A percentile compares a stretch with the other conserved stretches of the same genome.
Evolutionary conservation across 2,113 vertebrate genomes (phyloP).

Genomic region (Erinaceus europaeus): DNA sequence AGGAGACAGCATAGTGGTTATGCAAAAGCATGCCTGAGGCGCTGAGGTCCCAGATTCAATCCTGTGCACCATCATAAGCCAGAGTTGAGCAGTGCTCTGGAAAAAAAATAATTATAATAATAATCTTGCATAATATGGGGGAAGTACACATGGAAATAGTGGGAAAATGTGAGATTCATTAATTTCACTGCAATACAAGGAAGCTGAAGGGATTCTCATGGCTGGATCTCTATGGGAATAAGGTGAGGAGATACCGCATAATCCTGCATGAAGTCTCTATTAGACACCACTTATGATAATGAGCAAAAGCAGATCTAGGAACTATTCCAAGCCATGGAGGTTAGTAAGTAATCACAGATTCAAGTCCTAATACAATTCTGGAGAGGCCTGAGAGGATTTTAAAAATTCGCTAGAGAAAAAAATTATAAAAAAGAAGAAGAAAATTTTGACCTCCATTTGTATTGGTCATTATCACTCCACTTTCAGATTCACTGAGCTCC

Average conservation of each 20-base stretch:
- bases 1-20: too few relatives aligned
- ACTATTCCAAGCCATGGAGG: neutral
- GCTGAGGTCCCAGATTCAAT: too few relatives aligned
- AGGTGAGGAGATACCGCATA: neutral
- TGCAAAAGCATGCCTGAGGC: too few relatives aligned
- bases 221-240: neutral
- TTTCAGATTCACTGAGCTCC: neutral
- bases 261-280: slow-evolving; percentile 7
- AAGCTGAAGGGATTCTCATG: neutral
- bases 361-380: slow-evolving; percentile 32
- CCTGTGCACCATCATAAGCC: too few relatives aligned
- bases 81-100: too few relatives aligned
- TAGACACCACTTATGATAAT: slow-evolving; percentile 9
- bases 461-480: neutral
- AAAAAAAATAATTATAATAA: too few relatives aligned
- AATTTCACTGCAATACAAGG: neutral
- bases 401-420: slow-evolving; percentile 43
- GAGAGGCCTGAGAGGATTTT: neutral
- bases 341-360: slow-evolving; percentile 33
- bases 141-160: neutral
- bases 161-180: neutral
- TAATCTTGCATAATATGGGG: neutral
- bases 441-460: neutral
- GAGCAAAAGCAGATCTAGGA: neutral
- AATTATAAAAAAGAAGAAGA: neutral